Percentiles rank a stretch among this genome's conserved stretches.
These are phyloP conservation scores for Melinopterus prodromus DNA, from an alignment of 2,888 invertebrate genomes.

Conservation along the genomic window DNA sequence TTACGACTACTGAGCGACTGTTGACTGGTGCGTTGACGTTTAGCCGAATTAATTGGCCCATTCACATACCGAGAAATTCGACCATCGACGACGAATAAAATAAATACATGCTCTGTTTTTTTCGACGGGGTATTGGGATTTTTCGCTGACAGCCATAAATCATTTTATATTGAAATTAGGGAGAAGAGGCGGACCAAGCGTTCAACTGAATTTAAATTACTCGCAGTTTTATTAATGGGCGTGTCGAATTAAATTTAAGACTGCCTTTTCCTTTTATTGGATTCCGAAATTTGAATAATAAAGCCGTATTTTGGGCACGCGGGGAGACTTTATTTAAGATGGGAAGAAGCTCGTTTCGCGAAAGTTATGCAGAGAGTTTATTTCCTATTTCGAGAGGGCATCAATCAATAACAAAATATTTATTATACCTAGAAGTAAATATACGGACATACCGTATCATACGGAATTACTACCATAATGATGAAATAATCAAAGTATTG, in stretches of 20 bases:
- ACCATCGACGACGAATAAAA: background rate
- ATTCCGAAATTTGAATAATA: background rate
- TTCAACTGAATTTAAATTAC: background rate
- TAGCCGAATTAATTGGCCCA: background rate
- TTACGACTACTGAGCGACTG: background rate
- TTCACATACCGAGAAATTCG: constrained; percentile 4
- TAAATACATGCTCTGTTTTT: background rate
- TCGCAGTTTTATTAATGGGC: background rate
- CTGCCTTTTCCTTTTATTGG: background rate
- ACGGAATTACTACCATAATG: too few species aligned
- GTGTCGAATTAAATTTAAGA: constrained; percentile 4
- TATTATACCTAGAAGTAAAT: too few species aligned
- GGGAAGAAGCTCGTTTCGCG: background rate
- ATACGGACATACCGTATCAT: too few species aligned
- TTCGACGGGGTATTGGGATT: background rate
- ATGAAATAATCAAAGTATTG: too few species aligned
- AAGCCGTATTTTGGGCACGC: background rate
- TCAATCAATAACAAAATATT: background rate
- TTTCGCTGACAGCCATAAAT: background rate
- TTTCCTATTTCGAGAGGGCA: background rate
- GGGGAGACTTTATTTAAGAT: background rate
- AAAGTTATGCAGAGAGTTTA: background rate
- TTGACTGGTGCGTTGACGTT: background rate
- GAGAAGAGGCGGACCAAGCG: background rate
- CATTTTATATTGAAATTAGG: background rate